Base-by-base conservation (phyloP, 2,888 invertebrate genomes). In the Scaptomyza cyrtandrae region DNA sequence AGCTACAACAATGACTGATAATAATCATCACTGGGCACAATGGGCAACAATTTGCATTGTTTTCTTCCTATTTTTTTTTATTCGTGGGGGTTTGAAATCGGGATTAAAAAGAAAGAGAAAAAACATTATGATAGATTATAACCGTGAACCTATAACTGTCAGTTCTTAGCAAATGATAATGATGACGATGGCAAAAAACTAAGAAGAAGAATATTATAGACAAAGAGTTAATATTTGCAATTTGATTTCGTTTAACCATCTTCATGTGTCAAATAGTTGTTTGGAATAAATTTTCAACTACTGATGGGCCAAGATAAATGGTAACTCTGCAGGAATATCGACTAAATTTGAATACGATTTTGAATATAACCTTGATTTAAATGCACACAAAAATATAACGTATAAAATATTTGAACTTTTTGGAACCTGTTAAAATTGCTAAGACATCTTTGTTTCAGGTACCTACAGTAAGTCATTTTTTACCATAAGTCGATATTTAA, bases 1-100 rank as follows among this genome's bases (percentile, higher is more conserved):
- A 44, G 35, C 48, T 46, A 33, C 68, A 76, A 83, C 68, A 80
- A 77, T 71, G 70, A 54, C 86, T 73, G 83, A 86, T 82, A 83
- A 83, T 83, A 83, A 83, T 83, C 86, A 87, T 82, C 87, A 75
- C 74, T 78, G 69, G 62, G 61, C 83, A 84, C 88, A 84, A 84
- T 84, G 83, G 83, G 41, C 82, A 76, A 65, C 87, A 83, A 80
- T 70, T 76, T 78, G 75, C 78, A 75, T 75, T 75, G 75, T 75
- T 68, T 68, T 49, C 46, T 58, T 55, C 16, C 37, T n/a, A n/a
- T 39, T 24, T 43, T 11, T 19, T 7, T 35, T 9, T 14, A 6
- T 9, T 24, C 24, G 24, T 24, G 24, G 31, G 35, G 37, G 31
- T 31, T 7, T 14, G 37, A 37, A 19, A 14, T 52, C 46, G 63